Evolutionary conservation across 2,113 vertebrate species (phyloP).

Genomic region (Burhinus oedicnemus): DNA sequence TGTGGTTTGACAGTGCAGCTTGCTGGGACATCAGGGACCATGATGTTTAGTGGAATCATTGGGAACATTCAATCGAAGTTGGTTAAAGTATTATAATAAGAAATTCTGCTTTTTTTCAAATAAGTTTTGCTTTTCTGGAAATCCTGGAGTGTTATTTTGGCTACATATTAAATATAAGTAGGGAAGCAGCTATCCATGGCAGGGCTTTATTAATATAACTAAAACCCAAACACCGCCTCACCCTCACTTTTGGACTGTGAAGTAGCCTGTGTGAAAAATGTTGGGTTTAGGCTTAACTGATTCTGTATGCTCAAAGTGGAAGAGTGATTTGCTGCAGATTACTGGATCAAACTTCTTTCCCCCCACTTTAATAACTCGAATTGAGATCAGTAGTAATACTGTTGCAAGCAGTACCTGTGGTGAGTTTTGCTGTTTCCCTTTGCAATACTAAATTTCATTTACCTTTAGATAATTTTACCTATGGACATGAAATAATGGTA

Average conservation of each 20-base stretch:
- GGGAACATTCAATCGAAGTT: not conserved
- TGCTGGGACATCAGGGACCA: accelerated
- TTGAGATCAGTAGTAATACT: not conserved
- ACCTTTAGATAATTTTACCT: not conserved
- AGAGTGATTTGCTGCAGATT: not conserved
- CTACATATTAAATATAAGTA: not conserved
- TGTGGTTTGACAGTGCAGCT: not conserved
- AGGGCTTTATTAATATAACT: not conserved
- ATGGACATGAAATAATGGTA: not conserved
- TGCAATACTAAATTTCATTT: not conserved
- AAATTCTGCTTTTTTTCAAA: not conserved
- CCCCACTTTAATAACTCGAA: not conserved
- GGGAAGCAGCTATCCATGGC: not conserved
- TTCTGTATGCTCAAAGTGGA: not conserved
- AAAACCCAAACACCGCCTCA: accelerated
- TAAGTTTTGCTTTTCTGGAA: not conserved
- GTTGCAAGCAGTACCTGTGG: not conserved
- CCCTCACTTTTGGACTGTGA: not conserved
- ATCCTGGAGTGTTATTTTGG: not conserved
- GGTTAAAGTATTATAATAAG: not conserved
- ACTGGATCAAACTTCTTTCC: not conserved
- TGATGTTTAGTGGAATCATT: not conserved
- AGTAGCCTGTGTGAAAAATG: not conserved
- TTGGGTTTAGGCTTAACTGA: not conserved
- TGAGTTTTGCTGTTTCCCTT: not conserved